phyloP scores from a whole-genome alignment of 2,888 invertebrate species.

The Petrolisthes manimaculis region DNA sequence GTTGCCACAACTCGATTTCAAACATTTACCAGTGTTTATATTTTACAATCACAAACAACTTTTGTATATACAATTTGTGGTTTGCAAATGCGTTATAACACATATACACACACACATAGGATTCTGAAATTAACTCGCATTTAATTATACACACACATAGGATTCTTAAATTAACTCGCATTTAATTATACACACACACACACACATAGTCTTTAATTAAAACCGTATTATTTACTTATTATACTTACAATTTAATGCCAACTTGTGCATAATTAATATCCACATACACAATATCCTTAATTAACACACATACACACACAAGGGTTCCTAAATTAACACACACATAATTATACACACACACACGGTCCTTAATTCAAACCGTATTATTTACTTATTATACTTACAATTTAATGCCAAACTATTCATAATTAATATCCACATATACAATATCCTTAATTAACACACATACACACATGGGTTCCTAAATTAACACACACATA shows the following conservation, averaged over 20 bases:
- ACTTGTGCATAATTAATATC: constrained; percentile 58
- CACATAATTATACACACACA: not conserved
- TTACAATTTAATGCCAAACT: constrained; percentile 65
- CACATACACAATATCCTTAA: too few species aligned
- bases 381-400: constrained; percentile 28
- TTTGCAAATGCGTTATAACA: too few species aligned
- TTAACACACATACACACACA: too few species aligned
- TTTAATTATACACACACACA: too few species aligned
- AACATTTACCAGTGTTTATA: too few species aligned
- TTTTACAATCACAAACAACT: too few species aligned
- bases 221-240: not conserved
- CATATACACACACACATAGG: not conserved
- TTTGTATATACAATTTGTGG: too few species aligned
- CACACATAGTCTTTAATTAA: not conserved
- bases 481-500: not conserved
- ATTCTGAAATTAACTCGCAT: not conserved
- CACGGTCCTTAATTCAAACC: not conserved
- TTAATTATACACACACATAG: too few species aligned
- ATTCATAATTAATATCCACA: constrained; percentile 64
- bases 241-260: constrained; percentile 65
- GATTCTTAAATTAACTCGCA: too few species aligned
- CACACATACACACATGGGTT: not conserved
- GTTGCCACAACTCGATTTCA: too few species aligned
- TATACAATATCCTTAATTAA: not conserved
- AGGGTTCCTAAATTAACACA: not conserved